phyloP scores from a whole-genome alignment of 92 coral and sea anemone species.

The Zoanthus gigantus region DNA sequence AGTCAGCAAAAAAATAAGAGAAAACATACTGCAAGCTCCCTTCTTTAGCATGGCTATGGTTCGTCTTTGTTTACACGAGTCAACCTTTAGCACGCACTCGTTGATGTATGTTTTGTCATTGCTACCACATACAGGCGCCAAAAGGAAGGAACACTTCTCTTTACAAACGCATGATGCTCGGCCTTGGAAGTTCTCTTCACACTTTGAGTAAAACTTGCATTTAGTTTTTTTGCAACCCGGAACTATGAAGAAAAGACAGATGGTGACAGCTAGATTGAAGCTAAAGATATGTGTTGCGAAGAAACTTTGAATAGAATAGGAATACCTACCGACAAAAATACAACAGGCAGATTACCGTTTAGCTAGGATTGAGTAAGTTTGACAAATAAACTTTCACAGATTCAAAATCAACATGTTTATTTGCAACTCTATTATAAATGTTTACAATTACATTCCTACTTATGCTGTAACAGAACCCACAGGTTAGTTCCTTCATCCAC shows the following conservation, averaged over 20 bases:
- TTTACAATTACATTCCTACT: too few relatives aligned
- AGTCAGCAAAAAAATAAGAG: background rate
- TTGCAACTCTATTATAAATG: too few relatives aligned
- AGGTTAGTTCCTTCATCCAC: too few relatives aligned
- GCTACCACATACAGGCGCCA: slow-evolving; percentile 96
- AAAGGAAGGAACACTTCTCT: slow-evolving; percentile 68
- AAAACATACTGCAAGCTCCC: slow-evolving; percentile 92
- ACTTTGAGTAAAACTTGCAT: slow-evolving; percentile 84
- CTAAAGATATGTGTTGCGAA: background rate
- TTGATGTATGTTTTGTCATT: slow-evolving; percentile 95
- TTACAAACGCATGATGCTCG: slow-evolving; percentile 86
- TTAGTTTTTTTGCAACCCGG: slow-evolving; percentile 78
- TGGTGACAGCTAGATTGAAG: background rate
- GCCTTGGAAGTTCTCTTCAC: slow-evolving; percentile 81
- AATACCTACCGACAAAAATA: background rate
- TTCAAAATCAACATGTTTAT: too few relatives aligned
- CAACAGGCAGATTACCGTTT: background rate
- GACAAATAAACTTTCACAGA: too few relatives aligned
- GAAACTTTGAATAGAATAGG: background rate
- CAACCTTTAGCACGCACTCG: slow-evolving; percentile 81
- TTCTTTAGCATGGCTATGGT: slow-evolving; percentile 70
- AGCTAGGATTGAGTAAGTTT: too few relatives aligned
- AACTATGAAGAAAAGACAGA: slow-evolving; percentile 48
- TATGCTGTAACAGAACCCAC: too few relatives aligned
- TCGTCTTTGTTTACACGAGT: slow-evolving; percentile 87